Evolutionary conservation across 2,797 vertebrate genomes (phyloP), one percentile per base, ranked within the genome.

Genomic region (Vultur gryphus): DNA sequence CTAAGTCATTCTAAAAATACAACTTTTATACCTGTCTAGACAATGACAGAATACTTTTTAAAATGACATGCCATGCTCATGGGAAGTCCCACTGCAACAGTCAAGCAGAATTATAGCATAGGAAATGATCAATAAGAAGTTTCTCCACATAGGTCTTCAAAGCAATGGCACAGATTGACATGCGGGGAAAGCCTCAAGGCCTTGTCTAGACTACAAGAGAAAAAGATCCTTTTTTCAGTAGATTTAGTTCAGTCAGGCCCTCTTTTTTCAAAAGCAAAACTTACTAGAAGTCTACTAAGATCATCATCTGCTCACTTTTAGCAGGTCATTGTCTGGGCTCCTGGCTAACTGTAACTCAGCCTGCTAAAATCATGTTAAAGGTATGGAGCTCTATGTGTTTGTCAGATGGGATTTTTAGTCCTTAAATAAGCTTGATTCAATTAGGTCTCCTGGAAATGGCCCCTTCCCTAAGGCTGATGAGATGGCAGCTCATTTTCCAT

Each of bases 351-450:
- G 46, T 41, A 92, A 71, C 24, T 79, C 76, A 91, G 55, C 9
- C 48, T 29, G 46, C 43, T 88, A 72, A 93, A 81, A 65, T 35
- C 13, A 37, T 17, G 33, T 67, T 65, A 79, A 80, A 76, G 41
- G 23, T 62, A 70, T 81, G 69, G 49, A 95, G 49, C 33, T 71
- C 54, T 75, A 14, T 17, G 43, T 41, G 65, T 78, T 80, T 88
- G 43, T 93, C 72, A 79, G 73, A 72, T 16, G 16, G 55, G 84
- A 91, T 69, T 90, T 85, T 93, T 75, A 88, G 85, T 46, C 65
- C 79, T 88, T 81, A 71, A 94, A 88, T 43, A 76, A 87, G 11
- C 29, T 66, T 96, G 87, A 95, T 69, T 94, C 31, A 95, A 93
- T 94, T 82, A 94, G 17, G 25, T 24, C 6, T 82, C 55, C 58